Base-by-base conservation (phyloP, 2,113 vertebrate species). In the Colossoma macropomum region DNA sequence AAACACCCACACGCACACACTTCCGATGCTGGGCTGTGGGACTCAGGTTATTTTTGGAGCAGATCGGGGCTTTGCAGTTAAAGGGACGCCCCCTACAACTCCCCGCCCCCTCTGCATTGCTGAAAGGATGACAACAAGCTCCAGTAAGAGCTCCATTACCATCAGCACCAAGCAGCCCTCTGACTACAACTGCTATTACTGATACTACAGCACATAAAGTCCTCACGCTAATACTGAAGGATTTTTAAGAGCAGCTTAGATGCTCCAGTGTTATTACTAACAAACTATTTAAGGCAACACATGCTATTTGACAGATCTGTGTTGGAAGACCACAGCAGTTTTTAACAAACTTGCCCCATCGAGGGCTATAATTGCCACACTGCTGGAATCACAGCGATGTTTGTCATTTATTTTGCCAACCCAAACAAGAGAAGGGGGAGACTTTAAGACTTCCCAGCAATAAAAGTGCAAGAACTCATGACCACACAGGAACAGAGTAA, bases 41-140 rank as follows among this genome's bases (percentile, higher is more conserved):
- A 88, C 82, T 19, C 86, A 80, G 91, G 87, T 92, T 95, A 95
- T 96, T 95, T 94, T 92, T 93, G 93, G 93, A 93, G 90, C 89
- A 90, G 88, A 91, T 89, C 91, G 93, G 89, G 90, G 89, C 89
- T 59, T 81, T 90, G 90, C 89, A 75, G 88, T 59, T 84, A 93
- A 90, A 75, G 70, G 71, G 38, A 25, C 25, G 66, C 41, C 25
- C 45, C 70, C 62, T 12, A 17, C 4, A 6, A 45, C 41, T 16
- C 28, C 11, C 70, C 71, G 54, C 74, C 73, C 9, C 23, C 23
- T 34, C 28, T 11, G 21, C 80, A 82, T 79, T 52, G 63, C 76
- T 41, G 76, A 56, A 52, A 32, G 63, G 12, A 56, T 83, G 76
- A 86, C 63, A 71, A 60, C 63, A 38, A 28, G 41, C 59, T 68